phyloP scores from a whole-genome alignment of 1,140 invertebrate species.

The Ceratina japonica region DNA sequence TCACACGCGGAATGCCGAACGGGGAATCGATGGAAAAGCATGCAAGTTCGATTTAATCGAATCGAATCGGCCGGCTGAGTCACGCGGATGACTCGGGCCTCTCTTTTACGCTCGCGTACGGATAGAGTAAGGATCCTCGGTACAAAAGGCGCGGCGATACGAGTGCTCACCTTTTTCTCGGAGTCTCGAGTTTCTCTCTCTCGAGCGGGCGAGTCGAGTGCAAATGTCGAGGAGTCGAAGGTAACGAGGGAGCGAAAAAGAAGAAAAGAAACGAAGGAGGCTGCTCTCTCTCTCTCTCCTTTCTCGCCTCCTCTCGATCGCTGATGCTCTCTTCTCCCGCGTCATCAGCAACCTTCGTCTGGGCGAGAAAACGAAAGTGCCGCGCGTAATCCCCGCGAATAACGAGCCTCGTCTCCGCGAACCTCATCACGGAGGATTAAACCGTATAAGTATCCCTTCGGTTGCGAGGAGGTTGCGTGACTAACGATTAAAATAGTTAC shows the following conservation, averaged over 20 bases:
- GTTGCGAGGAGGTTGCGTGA: too few species aligned
- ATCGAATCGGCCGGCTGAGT: conserved; percentile 50
- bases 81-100: conserved; percentile 46
- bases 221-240: conserved; percentile 63
- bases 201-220: conserved; percentile 29
- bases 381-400: neutral
- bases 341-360: conserved; percentile 50
- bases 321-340: conserved; percentile 50
- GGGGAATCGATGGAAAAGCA: neutral
- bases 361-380: conserved; percentile 29
- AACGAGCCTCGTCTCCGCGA: neutral
- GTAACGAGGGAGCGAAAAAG: conserved; percentile 54
- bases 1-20: neutral
- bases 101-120: conserved; percentile 1
- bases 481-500: too few species aligned
- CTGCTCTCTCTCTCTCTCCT: conserved; percentile 3
- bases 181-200: neutral
- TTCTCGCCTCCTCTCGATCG: conserved; percentile 33
- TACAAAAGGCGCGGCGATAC: conserved; percentile 57
- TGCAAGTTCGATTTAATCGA: conserved; percentile 61
- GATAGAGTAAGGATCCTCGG: neutral
- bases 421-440: too few species aligned
- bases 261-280: neutral
- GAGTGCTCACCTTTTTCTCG: conserved; percentile 43
- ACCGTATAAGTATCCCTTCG: too few species aligned